Evolutionary conservation across 2,888 invertebrate species (phyloP), one percentile per base, ranked within the genome.

Genomic region (Acanthosepion esculentum): DNA sequence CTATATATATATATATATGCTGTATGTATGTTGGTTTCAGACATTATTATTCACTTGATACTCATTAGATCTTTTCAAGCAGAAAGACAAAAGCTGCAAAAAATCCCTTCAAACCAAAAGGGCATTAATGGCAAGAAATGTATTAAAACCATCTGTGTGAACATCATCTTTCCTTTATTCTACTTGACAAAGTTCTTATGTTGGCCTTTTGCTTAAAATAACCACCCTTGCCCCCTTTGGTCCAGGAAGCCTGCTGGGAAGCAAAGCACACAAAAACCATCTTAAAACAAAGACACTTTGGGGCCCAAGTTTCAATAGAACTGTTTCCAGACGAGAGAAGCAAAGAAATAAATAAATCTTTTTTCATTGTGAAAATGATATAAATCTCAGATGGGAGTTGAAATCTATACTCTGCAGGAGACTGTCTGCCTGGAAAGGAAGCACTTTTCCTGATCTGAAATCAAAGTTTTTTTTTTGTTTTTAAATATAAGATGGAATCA

Each of bases 141-240:
- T n/a, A 78, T 78, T 78, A n/a, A 78, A 78, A 78, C 78, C 78
- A 78, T 78, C 78, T 78, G 78, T n/a, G n/a, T 78, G 78, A 78
- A 78, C n/a, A n/a, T 78, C 78, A 78, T n/a, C 78, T 12, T 33
- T 33, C 78, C 33, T 78, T 78, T 15, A 78, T 78, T 78, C 78
- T 78, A 78, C 78, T 78, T 78, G 78, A 78, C 78, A 78, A 78
- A 78, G 78, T 78, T 78, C 78, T 78, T 78, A 78, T 15, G n/a
- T 78, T n/a, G 78, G 78, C n/a, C 78, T 33, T 78, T 33, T 78
- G 78, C 78, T 78, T 78, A 78, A 78, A 78, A 78, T 78, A 78
- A 78, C 78, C 78, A 78, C n/a, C n/a, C 78, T n/a, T n/a, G 78
- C 78, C n/a, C 78, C n/a, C n/a, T 78, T 78, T 33, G 78, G n/a